Evolutionary conservation across 2,113 vertebrate species (phyloP).

Genomic region (Orcinus orca): DNA sequence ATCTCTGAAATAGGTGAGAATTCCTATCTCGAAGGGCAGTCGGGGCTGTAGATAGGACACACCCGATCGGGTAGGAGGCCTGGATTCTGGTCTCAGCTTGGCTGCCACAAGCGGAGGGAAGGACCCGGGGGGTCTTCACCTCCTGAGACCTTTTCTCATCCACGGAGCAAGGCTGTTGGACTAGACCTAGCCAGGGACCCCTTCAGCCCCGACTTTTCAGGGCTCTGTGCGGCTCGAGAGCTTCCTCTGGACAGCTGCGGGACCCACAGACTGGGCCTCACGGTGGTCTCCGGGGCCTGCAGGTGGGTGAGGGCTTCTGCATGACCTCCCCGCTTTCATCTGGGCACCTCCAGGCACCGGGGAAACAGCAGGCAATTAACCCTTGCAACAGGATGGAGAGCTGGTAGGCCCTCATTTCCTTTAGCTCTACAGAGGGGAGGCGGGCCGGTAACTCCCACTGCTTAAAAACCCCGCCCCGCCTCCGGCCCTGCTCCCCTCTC

Average conservation of each 20-base stretch:
- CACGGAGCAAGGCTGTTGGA: background rate
- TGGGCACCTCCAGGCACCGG: background rate
- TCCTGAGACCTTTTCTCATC: background rate
- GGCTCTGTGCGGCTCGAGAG: background rate
- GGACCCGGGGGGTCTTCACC: background rate
- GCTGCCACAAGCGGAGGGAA: background rate
- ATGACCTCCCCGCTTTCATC: too few species aligned
- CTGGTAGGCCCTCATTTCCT: background rate
- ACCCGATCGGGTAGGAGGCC: background rate
- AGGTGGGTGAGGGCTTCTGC: too few species aligned
- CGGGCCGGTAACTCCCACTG: background rate
- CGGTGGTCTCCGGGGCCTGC: background rate
- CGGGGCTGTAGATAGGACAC: background rate
- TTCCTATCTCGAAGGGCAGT: background rate
- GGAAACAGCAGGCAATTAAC: background rate
- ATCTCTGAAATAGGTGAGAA: background rate
- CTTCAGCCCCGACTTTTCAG: background rate
- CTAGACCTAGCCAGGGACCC: background rate
- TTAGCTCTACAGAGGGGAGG: background rate
- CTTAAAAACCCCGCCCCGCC: too few species aligned
- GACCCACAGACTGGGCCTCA: background rate
- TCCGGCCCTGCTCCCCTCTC: background rate
- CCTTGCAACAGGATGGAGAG: background rate
- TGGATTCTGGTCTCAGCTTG: background rate
- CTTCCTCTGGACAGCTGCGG: background rate